Evolutionary conservation across 2,888 invertebrate genomes (phyloP).

Genomic region (Agrochola macilenta): DNA sequence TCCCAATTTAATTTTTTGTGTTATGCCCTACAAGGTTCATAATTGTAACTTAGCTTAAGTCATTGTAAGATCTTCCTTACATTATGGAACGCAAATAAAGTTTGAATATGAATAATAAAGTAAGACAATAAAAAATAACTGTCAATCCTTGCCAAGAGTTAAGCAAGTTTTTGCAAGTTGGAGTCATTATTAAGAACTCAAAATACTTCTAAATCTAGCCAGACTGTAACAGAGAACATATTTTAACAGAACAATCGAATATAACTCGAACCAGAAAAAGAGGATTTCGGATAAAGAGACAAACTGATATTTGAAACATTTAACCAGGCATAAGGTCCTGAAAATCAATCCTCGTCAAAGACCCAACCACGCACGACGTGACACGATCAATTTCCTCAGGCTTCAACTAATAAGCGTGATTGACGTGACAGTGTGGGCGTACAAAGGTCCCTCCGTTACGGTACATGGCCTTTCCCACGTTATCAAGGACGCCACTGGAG

Average conservation of each 20-base stretch:
- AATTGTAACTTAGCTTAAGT: no score
- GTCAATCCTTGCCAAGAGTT: background rate
- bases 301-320: background rate
- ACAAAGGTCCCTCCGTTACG: slow-evolving; percentile 54
- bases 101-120: no score
- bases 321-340: background rate
- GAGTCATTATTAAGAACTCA: background rate
- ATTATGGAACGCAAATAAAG: no score
- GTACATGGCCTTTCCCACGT: slow-evolving; percentile 59
- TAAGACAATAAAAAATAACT: no score
- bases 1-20: no score
- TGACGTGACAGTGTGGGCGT: slow-evolving; percentile 33
- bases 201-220: background rate
- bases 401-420: slow-evolving; percentile 44
- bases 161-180: no score
- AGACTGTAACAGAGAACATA: background rate
- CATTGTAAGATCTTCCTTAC: no score
- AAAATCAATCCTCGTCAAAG: slow-evolving; percentile 3
- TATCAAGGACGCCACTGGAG: slow-evolving; percentile 46
- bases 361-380: slow-evolving; percentile 1
- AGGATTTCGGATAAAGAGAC: background rate
- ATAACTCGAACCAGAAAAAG: background rate
- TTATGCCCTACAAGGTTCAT: no score
- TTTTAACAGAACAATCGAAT: background rate
- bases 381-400: slow-evolving; percentile 36